A percentile compares a stretch with the other conserved stretches of the same genome.
These are phyloP conservation scores for Physeter macrocephalus DNA, from an alignment of 2,113 vertebrate genomes.

Conservation along the genomic window DNA sequence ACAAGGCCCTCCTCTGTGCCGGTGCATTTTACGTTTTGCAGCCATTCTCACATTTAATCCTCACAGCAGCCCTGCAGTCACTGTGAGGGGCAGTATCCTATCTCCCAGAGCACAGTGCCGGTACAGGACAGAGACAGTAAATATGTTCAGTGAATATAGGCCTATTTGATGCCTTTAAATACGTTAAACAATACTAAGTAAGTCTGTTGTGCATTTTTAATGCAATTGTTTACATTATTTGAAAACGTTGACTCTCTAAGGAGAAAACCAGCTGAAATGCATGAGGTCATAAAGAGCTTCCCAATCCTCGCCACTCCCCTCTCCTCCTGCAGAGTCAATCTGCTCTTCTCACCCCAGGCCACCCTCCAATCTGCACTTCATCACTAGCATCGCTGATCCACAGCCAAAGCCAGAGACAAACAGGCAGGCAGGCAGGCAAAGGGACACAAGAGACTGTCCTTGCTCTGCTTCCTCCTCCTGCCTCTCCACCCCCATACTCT, in stretches of 20 bases:
- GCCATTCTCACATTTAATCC: neutral
- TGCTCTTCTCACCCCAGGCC: neutral
- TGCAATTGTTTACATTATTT: neutral
- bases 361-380: neutral
- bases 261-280: slow-evolving; percentile 7
- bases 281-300: neutral
- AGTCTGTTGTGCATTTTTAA: neutral
- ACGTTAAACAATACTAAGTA: neutral
- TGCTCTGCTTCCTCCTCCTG: neutral
- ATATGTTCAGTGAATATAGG: neutral
- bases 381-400: neutral
- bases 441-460: neutral
- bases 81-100: neutral
- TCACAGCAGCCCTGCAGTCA: neutral
- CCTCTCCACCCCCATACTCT: neutral
- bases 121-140: neutral
- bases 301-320: neutral
- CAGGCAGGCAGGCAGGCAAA: neutral
- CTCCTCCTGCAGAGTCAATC: neutral
- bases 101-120: neutral
- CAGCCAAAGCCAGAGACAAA: neutral
- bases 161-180: neutral
- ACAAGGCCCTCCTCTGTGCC: neutral
- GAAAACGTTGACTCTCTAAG: neutral
- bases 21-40: neutral